Conservation (phyloP, 2,113 vertebrate genomes). For the Bubo bubo region DNA sequence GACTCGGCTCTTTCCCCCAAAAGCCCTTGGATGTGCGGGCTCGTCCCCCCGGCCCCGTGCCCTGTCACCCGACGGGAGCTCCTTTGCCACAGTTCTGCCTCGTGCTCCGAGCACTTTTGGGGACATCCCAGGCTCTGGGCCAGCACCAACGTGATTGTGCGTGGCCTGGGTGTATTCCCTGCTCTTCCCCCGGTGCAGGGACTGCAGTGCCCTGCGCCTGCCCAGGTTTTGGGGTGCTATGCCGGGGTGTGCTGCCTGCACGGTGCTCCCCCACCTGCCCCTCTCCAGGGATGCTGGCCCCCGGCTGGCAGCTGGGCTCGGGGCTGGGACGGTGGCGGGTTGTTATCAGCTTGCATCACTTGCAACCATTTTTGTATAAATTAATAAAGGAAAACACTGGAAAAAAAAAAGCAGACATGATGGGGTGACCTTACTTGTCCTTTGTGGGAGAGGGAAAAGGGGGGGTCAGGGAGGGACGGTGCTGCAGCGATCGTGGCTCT, state of each 20-base stretch:
- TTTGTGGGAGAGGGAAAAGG: not conserved
- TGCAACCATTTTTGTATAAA: conserved; percentile 58
- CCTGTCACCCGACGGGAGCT: not conserved
- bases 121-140: not conserved
- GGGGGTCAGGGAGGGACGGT: not conserved
- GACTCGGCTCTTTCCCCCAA: not conserved
- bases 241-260: accelerated
- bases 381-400: conserved; percentile 56
- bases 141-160: accelerated
- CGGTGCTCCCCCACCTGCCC: not conserved
- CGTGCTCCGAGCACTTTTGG: not conserved
- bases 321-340: not conserved
- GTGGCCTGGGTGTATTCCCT: not conserved
- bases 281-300: not conserved
- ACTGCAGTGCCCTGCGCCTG: accelerated
- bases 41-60: not conserved
- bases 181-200: not conserved
- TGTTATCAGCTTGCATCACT: not conserved
- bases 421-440: not conserved
- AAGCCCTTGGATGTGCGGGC: accelerated
- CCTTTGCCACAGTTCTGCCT: not conserved
- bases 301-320: not conserved
- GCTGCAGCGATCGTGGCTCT: accelerated
- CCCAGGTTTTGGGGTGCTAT: not conserved
- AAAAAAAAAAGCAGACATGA: not conserved